Evolutionary conservation across 2,888 invertebrate genomes (phyloP), one percentile per base, ranked within the genome.

Genomic region (Campoletis raptor): DNA sequence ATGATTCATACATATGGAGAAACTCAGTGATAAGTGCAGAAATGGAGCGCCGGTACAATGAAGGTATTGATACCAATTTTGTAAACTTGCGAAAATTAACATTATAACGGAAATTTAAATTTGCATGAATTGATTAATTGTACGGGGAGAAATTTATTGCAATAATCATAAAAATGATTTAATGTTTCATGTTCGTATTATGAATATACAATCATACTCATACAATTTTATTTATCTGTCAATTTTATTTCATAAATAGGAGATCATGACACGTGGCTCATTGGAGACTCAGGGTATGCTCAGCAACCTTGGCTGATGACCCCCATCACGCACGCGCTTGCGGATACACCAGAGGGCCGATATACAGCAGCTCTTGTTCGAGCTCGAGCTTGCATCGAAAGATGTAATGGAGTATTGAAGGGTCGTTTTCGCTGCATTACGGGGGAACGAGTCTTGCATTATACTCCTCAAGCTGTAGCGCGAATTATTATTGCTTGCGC

Each of bases 401-500:
- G 76, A 24, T 76, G 76, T 30, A 76, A 24, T 37, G 76, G 76
- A 12, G 76, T 76, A 18, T 24, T 77, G 4, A 61, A 77, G 24
- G 77, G 77, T n/a, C 61, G 77, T 36, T 77, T 77, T 48, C 42
- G 77, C 4, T 64, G 64, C n/a, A 64, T 77, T 21, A 10, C 18
- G 6, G 64, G 77, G 5, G 72, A 72, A 48, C 7, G 72, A 48
- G 21, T 21, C 5, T 18, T 72, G 24, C 36, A 37, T 73, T 73
- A 73, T 54, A 12, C 24, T 18, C 73, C 73, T 12, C 30, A n/a
- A 54, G 73, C 73, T 18, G 73, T 73, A 30, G 73, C 54, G 37
- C 73, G 73, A 48, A 88, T 89, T 24, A 76, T 89, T 10, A 85
- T 84, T 70, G 88, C 89, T 15, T 89, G 89, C 42, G 80, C 73